Percentiles rank a stretch among this genome's conserved stretches.
Conservation (phyloP, 2,113 vertebrate species). For the Trichomycterus rosablanca region DNA sequence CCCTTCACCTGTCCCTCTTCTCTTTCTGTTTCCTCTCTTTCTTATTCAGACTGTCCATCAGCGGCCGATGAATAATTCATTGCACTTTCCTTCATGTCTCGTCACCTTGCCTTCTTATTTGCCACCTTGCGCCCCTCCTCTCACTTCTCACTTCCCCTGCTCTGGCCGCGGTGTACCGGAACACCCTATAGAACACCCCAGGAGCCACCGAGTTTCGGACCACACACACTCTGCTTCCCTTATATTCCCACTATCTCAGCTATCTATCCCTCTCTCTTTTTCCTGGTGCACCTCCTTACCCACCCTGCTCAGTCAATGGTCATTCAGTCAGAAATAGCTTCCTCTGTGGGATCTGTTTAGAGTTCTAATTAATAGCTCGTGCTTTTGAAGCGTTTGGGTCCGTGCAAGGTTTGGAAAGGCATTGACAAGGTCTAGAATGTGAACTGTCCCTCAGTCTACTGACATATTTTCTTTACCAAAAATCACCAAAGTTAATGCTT, state of each 20-base stretch:
- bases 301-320: constrained; percentile 38
- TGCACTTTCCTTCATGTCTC: constrained; percentile 53
- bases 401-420: constrained; percentile 7
- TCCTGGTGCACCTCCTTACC: constrained; percentile 14
- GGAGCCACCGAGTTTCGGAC: constrained; percentile 42
- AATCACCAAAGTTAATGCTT: no score
- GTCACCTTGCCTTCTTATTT: constrained; percentile 57
- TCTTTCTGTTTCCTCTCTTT: constrained; percentile 35
- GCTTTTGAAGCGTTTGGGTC: constrained; percentile 26
- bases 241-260: no score
- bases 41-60: constrained; percentile 56
- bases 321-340: constrained; percentile 41
- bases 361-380: constrained; percentile 40
- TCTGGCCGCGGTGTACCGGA: constrained; percentile 39
- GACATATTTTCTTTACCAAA: background rate
- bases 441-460: background rate
- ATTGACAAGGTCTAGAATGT: background rate
- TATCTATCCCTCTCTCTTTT: background rate
- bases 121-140: constrained; percentile 51
- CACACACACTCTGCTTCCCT: constrained; percentile 50
- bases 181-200: constrained; percentile 48
- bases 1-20: constrained; percentile 21
- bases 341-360: constrained; percentile 30
- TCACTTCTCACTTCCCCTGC: constrained; percentile 43
- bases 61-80: constrained; percentile 57